Conservation (phyloP, 2,113 vertebrate genomes). For the Propithecus coquereli region DNA sequence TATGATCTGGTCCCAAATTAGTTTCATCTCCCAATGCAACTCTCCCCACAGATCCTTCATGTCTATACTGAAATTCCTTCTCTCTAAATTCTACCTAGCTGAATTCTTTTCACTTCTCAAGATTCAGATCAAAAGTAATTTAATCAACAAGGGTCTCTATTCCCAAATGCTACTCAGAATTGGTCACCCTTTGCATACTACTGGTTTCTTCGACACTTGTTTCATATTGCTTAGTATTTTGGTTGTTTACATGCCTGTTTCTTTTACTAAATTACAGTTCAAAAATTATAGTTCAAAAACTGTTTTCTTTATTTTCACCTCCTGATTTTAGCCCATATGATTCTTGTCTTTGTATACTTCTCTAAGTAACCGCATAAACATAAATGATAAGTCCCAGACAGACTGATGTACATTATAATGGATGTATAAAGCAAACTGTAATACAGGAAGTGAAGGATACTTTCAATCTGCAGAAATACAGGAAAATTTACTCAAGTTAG, state of each 20-base stretch:
- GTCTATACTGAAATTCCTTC: background rate
- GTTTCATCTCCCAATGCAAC: background rate
- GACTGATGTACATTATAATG: background rate
- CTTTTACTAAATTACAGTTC: background rate
- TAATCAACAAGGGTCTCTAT: background rate
- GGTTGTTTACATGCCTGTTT: background rate
- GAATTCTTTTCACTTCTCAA: background rate
- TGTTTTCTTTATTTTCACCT: too few species aligned
- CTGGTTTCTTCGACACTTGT: background rate
- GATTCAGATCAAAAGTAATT: background rate
- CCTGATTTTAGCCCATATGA: too few species aligned
- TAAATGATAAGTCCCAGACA: background rate
- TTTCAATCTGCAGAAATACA: background rate
- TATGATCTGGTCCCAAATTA: background rate
- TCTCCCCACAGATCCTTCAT: background rate
- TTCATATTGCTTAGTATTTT: constrained; percentile 8
- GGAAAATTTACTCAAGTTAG: background rate
- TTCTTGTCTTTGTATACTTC: background rate
- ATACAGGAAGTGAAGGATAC: background rate
- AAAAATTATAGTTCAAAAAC: background rate
- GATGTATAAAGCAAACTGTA: background rate
- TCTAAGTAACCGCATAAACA: background rate
- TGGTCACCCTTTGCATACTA: background rate
- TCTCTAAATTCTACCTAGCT: background rate
- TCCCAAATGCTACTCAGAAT: background rate